These are phyloP conservation scores for Raillietiella orientalis DNA, from an alignment of 2,888 invertebrate genomes.

Conservation along the genomic window DNA sequence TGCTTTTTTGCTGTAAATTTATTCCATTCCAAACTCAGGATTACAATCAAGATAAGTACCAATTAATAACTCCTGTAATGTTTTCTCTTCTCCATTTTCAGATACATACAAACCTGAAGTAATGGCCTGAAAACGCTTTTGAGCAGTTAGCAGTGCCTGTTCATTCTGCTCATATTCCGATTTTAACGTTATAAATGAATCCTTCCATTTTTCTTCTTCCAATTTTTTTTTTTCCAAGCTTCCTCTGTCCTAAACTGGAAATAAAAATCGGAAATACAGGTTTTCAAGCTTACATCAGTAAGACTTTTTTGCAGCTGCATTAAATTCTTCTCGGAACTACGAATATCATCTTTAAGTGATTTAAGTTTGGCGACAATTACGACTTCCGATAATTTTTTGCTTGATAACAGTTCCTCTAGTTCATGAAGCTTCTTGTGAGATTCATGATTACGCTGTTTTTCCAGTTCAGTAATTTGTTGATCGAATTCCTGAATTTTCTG, in stretches of 20 bases:
- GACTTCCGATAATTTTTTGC: slow-evolving; percentile 29
- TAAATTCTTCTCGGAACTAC: slow-evolving; percentile 30
- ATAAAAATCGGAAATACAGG: slow-evolving; percentile 3
- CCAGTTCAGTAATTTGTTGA: slow-evolving; percentile 23
- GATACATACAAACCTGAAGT: slow-evolving; percentile 46
- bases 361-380: slow-evolving; percentile 25
- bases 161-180: slow-evolving; percentile 28
- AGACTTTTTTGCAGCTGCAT: slow-evolving; percentile 28
- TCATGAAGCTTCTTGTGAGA: slow-evolving; percentile 25
- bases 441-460: slow-evolving; percentile 30
- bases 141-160: slow-evolving; percentile 31
- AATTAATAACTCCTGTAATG: slow-evolving; percentile 64
- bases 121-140: slow-evolving; percentile 47
- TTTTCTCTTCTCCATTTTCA: slow-evolving; percentile 40
- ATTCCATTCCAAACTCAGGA: neutral
- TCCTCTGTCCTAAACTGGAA: slow-evolving; percentile 18
- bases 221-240: slow-evolving; percentile 23
- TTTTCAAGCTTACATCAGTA: slow-evolving; percentile 18
- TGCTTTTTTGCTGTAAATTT: too few species aligned
- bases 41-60: slow-evolving; percentile 16
- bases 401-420: slow-evolving; percentile 26
- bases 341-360: slow-evolving; percentile 26
- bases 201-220: slow-evolving; percentile 19
- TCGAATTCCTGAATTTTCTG: slow-evolving; percentile 21
- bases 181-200: slow-evolving; percentile 29